Conservation (phyloP, 2,113 vertebrate species). For the Cyanocitta stelleri region DNA sequence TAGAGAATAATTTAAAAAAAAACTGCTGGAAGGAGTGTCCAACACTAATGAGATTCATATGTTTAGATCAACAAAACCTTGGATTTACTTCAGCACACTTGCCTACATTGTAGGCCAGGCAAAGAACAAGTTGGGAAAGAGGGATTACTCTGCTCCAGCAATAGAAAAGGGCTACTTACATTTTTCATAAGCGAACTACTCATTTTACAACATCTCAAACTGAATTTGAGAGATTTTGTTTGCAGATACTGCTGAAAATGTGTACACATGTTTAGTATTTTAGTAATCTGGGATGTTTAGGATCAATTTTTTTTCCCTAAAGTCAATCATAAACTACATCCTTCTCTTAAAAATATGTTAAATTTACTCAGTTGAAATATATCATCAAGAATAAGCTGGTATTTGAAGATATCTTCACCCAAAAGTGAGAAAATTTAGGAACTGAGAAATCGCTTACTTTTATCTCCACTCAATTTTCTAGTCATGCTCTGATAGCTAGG, state of each 20-base stretch:
- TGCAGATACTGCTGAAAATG: not conserved
- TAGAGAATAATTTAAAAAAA: not conserved
- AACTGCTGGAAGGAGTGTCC: not conserved
- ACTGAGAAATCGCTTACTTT: not conserved
- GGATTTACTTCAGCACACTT: not conserved
- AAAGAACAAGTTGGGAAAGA: not conserved
- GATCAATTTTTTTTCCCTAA: not conserved
- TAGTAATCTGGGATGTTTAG: not conserved
- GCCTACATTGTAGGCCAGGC: not conserved
- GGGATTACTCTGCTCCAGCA: not conserved
- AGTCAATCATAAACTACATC: not conserved
- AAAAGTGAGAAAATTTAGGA: not conserved
- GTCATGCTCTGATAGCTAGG: not conserved
- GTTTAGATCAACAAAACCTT: not conserved
- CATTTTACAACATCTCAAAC: not conserved
- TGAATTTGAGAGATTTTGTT: not conserved
- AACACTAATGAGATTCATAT: not conserved
- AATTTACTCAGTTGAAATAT: not conserved
- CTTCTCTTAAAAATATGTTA: not conserved
- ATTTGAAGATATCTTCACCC: not conserved
- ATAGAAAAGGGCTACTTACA: not conserved
- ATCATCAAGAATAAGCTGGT: not conserved
- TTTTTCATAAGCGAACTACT: not conserved
- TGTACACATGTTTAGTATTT: not conserved
- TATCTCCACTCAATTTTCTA: not conserved